Conservation (phyloP, 2,797 vertebrate species). For the Oryzias dopingdopingensis region DNA sequence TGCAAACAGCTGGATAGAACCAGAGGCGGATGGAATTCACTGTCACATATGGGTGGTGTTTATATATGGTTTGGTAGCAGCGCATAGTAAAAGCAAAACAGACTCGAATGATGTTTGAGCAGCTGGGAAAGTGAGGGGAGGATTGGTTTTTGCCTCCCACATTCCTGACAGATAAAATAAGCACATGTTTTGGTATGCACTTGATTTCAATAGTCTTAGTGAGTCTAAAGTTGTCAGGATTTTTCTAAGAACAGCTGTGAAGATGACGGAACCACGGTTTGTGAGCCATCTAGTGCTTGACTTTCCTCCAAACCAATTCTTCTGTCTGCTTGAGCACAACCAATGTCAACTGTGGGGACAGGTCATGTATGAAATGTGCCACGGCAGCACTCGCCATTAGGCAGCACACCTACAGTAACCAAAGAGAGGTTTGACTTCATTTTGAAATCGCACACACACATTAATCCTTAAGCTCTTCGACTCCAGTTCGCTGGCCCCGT, state of each 20-base stretch:
- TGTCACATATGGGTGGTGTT: conserved; percentile 36
- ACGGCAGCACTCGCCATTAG: conserved; percentile 38
- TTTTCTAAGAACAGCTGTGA: conserved; percentile 5
- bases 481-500: conserved; percentile 49
- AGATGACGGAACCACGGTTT: conserved; percentile 8
- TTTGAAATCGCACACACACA: conserved; percentile 46
- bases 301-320: neutral
- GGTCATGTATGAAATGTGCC: conserved; percentile 14
- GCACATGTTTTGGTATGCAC: conserved; percentile 1
- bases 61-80: conserved; percentile 17
- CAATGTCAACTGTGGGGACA: conserved; percentile 18
- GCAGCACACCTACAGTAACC: conserved; percentile 42
- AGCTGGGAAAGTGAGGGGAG: conserved; percentile 10
- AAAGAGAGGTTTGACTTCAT: conserved; percentile 24
- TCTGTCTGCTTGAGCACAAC: conserved; percentile 7
- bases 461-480: conserved; percentile 61
- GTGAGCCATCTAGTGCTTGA: conserved; percentile 4
- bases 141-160: conserved; percentile 21
- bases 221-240: neutral
- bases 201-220: conserved; percentile 10
- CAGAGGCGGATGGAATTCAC: conserved; percentile 20
- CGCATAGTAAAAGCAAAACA: conserved; percentile 8
- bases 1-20: conserved; percentile 56
- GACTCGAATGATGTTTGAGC: neutral
- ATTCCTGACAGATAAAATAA: conserved; percentile 1